phyloP scores from a whole-genome alignment of 1,140 invertebrate genomes.

The Caenorhabditis briggsae region DNA sequence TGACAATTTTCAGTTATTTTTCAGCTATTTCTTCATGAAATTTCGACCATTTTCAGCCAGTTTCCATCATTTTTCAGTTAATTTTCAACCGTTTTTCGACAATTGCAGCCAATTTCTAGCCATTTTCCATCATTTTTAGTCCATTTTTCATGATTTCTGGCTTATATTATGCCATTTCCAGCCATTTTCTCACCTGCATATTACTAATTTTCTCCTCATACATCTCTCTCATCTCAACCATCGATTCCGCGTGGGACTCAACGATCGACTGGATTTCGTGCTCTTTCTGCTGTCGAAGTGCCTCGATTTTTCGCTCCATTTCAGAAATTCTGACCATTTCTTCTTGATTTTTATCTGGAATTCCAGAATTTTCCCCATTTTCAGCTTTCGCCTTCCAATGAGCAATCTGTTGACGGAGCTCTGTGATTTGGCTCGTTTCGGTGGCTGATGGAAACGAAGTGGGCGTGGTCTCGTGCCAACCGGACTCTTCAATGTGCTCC shows the following conservation, averaged over 20 bases:
- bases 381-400: constrained; percentile 10
- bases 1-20: background rate
- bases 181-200: constrained; percentile 30
- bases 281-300: constrained; percentile 54
- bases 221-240: constrained; percentile 58
- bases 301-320: constrained; percentile 36
- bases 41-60: background rate
- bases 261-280: constrained; percentile 58
- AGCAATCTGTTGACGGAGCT: background rate
- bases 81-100: no score
- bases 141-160: background rate
- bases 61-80: background rate
- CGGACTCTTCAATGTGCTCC: constrained; percentile 58
- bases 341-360: background rate
- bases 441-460: background rate
- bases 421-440: background rate
- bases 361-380: background rate
- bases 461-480: background rate
- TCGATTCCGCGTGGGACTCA: constrained; percentile 1
- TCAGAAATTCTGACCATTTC: background rate
- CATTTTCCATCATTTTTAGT: background rate
- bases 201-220: constrained; percentile 56
- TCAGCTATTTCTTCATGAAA: no score
- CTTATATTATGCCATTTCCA: no score
- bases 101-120: no score